These are phyloP conservation scores for Felis chaus DNA, from an alignment of 2,113 vertebrate genomes.

Conservation along the genomic window DNA sequence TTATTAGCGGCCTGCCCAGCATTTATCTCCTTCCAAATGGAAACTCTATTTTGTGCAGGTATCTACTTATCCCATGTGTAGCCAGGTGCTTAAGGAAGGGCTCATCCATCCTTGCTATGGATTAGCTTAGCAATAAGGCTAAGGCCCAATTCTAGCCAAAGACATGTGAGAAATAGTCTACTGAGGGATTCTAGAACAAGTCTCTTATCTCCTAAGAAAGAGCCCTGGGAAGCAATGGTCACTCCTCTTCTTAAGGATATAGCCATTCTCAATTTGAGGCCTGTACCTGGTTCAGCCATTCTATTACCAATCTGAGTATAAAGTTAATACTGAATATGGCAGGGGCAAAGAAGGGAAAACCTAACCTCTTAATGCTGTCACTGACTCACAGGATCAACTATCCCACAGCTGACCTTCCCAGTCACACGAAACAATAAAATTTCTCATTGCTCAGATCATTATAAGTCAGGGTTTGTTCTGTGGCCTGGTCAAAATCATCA, in stretches of 20 bases:
- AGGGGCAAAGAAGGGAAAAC: background rate
- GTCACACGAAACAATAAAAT: background rate
- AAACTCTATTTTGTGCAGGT: background rate
- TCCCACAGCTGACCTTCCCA: background rate
- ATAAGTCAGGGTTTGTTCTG: background rate
- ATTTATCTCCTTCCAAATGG: background rate
- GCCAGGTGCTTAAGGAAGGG: background rate
- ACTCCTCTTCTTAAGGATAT: background rate
- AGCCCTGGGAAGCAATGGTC: background rate
- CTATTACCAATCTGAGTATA: no score
- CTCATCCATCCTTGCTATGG: background rate
- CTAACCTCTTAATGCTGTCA: no score
- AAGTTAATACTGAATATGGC: rapidly evolving
- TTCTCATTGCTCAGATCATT: background rate
- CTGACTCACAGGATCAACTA: background rate
- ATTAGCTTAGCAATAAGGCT: background rate
- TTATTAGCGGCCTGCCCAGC: background rate
- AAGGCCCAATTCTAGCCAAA: background rate
- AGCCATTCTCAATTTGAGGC: background rate
- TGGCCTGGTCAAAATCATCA: background rate
- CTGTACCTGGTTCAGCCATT: background rate
- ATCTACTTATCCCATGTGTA: background rate
- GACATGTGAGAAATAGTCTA: background rate
- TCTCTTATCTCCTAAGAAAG: background rate
- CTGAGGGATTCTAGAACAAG: background rate